These are phyloP conservation scores for Nomada fabriciana DNA, from an alignment of 2,888 invertebrate species.

Conservation along the genomic window DNA sequence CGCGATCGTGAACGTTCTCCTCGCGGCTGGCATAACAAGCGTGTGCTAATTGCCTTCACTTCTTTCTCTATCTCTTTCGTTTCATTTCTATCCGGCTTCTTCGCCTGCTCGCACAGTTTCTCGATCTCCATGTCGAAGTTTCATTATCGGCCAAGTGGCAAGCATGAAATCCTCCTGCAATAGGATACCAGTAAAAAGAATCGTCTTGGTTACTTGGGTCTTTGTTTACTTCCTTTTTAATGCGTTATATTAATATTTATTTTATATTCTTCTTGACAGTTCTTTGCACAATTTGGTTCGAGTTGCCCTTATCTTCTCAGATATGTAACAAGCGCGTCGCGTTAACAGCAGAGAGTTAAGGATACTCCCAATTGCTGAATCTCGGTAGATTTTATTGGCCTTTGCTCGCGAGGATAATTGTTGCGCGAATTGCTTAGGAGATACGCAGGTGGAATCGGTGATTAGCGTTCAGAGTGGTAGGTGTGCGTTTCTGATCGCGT, in stretches of 20 bases:
- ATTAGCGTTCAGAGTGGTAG: conserved; percentile 33
- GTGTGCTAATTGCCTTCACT: conserved; percentile 78
- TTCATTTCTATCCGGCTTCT: conserved; percentile 4
- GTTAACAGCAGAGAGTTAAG: not conserved
- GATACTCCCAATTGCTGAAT: conserved; percentile 18
- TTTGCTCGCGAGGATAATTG: conserved; percentile 66
- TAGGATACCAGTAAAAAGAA: not conserved
- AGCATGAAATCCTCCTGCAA: not conserved
- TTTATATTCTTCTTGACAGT: not conserved
- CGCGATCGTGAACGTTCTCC: conserved; percentile 68
- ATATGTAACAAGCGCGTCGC: not conserved
- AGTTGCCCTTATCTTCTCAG: too few species aligned
- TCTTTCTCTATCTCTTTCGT: conserved; percentile 52
- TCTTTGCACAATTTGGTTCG: not conserved
- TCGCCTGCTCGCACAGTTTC: conserved; percentile 17
- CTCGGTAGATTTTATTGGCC: conserved; percentile 42
- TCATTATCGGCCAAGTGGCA: not conserved
- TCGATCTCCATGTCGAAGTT: conserved; percentile 34
- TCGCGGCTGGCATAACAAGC: conserved; percentile 74
- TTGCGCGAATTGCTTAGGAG: conserved; percentile 57
- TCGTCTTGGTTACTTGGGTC: too few species aligned
- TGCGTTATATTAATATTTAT: not conserved
- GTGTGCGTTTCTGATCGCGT: conserved; percentile 52
- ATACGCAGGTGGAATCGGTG: conserved; percentile 35
- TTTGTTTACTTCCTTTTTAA: too few species aligned